Base-by-base conservation (phyloP, 2,113 vertebrate genomes). In the Vidua macroura region DNA sequence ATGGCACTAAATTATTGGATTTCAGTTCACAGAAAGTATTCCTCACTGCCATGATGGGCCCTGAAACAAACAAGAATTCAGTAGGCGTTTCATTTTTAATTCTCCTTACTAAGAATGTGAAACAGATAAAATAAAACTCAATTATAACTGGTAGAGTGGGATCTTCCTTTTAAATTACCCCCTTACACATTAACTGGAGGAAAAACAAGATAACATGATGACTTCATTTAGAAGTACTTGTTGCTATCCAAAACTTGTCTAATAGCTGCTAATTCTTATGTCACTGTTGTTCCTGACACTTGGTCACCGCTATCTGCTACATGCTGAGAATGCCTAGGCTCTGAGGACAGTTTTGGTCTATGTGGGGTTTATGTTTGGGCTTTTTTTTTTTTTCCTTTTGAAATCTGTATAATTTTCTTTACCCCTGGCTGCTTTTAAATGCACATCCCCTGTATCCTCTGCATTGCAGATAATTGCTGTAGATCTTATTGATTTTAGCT, bases 391-490 rank as follows among this genome's bases (percentile, higher is more conserved):
- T 35, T 17, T 9, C 33, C 35, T 76, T 77, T 64, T 49, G 17
- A 75, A 69, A 88, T 69, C 43, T 78, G 15, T 64, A 60, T 52
- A n/a, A 81, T 72, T 62, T 83, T 41, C 35, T 75, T 75, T 41
- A 41, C 2, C 56, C 23, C 2, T 4, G 0, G 4, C 35, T 31
- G 31, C 46, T 62, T 91, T 83, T 62, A 77, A 80, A 46, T 67
- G 51, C 28, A 55, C 23, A 4, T 60, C 5, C 5, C 37, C 25
- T 77, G 35, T 67, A 67, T 72, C 48, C 59, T 90, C 93, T 86
- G 94, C 92, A 96, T 67, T 96, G 93, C 85, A 96, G 90, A 31
- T 20, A 24, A 44, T 39, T 81, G 76, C 67, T 93, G 59, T 74
- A 28, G 68, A 60, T 44, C 9, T 16, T 90, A 93, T 64, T 96